Conservation (phyloP, 2,797 vertebrate genomes). For the Hyperoplus immaculatus region DNA sequence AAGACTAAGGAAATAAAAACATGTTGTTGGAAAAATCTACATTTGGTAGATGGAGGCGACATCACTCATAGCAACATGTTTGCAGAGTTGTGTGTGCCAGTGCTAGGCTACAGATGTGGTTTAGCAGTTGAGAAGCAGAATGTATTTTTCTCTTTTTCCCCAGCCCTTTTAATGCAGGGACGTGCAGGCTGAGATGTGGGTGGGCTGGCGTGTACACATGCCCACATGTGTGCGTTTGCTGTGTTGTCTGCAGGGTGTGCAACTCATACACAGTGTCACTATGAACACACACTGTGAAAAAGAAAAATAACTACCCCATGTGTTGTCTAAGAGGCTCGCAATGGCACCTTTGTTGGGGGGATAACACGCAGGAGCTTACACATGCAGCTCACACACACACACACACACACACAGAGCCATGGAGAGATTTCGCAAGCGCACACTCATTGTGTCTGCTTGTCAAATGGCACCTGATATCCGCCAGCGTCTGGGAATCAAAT, state of each 20-base stretch:
- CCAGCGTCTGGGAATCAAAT: constrained; percentile 95
- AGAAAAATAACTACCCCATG: constrained; percentile 54
- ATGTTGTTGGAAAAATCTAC: constrained; percentile 78
- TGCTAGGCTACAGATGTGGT: constrained; percentile 72
- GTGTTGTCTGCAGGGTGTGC: constrained; percentile 72
- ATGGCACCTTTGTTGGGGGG: constrained; percentile 58
- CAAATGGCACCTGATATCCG: constrained; percentile 84
- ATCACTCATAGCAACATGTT: constrained; percentile 73
- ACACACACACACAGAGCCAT: constrained; percentile 33
- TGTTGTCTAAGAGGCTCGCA: constrained; percentile 65
- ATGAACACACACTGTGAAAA: constrained; percentile 59
- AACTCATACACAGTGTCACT: constrained; percentile 66
- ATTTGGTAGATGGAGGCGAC: constrained; percentile 77
- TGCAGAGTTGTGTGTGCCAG: constrained; percentile 62
- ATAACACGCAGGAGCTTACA: constrained; percentile 52
- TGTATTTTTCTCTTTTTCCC: constrained; percentile 43
- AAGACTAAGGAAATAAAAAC: constrained; percentile 78
- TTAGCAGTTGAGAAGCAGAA: constrained; percentile 55
- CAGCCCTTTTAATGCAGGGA: constrained; percentile 39
- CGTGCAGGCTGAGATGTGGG: constrained; percentile 62
- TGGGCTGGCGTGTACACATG: constrained; percentile 70
- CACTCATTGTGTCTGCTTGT: constrained; percentile 80
- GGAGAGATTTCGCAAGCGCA: constrained; percentile 67
- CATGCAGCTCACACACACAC: constrained; percentile 36
- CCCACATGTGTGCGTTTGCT: constrained; percentile 55